Evolutionary conservation across 2,797 vertebrate species (phyloP).

Genomic region (Lagodon rhomboides): DNA sequence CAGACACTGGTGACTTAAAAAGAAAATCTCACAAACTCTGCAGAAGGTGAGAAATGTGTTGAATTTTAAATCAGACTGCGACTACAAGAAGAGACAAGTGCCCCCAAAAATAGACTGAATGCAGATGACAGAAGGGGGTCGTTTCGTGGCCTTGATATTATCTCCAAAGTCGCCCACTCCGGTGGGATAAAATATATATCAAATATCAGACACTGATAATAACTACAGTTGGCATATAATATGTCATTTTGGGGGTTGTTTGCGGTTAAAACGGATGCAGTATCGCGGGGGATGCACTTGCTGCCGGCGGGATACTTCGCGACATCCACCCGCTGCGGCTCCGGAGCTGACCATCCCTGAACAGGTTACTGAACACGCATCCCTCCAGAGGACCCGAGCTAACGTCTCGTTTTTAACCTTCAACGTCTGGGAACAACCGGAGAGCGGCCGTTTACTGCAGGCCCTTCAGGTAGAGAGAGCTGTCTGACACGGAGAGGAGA

Average conservation of each 20-base stretch:
- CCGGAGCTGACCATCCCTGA: slow-evolving; percentile 67
- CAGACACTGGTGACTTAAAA: background rate
- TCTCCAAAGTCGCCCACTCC: slow-evolving; percentile 20
- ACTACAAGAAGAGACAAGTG: slow-evolving; percentile 25
- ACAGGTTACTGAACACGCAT: slow-evolving; percentile 72
- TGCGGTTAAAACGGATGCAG: background rate
- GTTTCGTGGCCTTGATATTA: slow-evolving; percentile 55
- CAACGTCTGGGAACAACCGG: background rate
- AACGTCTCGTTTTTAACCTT: slow-evolving; percentile 18
- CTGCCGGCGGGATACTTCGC: slow-evolving; percentile 53
- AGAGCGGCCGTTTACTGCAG: no score
- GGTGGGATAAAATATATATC: background rate
- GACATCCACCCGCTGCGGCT: slow-evolving; percentile 70
- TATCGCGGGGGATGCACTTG: slow-evolving; percentile 68
- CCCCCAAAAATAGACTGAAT: slow-evolving; percentile 61
- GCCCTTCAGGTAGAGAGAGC: background rate
- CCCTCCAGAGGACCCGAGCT: slow-evolving; percentile 32
- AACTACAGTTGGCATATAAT: fast-evolving
- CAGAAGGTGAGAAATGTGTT: slow-evolving; percentile 1
- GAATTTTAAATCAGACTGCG: background rate
- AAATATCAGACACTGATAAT: fast-evolving
- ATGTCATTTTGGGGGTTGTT: background rate
- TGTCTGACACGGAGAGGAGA: slow-evolving; percentile 15
- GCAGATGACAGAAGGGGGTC: slow-evolving; percentile 63
- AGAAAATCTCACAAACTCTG: slow-evolving; percentile 12